Conservation (phyloP, 2,113 vertebrate genomes). For the Psilopogon haemacephalus region DNA sequence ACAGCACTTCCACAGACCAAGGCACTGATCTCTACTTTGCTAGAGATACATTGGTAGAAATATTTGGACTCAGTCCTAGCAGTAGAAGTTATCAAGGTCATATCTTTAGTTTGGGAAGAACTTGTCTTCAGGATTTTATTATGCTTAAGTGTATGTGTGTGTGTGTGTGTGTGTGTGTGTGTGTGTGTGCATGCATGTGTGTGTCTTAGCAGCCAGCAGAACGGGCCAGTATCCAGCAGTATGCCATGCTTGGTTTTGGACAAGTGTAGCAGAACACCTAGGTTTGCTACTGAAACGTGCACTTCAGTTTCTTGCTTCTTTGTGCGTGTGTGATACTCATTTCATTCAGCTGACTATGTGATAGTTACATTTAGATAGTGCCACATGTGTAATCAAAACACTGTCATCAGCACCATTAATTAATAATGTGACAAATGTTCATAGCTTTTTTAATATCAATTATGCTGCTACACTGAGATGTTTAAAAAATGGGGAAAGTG, state of each 20-base stretch:
- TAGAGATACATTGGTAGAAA: background rate
- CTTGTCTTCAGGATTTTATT: background rate
- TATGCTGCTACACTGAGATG: background rate
- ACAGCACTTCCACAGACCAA: background rate
- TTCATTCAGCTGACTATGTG: background rate
- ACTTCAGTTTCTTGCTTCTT: background rate
- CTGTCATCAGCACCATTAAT: background rate
- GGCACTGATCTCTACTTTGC: background rate
- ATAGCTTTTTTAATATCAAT: background rate
- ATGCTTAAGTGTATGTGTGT: background rate
- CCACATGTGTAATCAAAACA: background rate
- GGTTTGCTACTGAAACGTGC: conserved; percentile 31
- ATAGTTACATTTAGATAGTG: background rate
- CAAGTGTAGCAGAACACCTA: background rate
- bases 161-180: background rate
- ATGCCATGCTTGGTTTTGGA: background rate
- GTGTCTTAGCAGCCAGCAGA: conserved; percentile 4
- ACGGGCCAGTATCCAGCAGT: conserved; percentile 29
- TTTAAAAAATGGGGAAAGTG: background rate
- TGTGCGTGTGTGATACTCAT: background rate
- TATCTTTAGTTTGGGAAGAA: background rate
- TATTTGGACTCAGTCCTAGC: background rate
- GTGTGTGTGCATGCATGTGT: background rate
- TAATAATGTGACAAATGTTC: background rate
- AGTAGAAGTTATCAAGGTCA: background rate